phyloP scores from a whole-genome alignment of 2,797 vertebrate species.

The Poeciliopsis presidionis region DNA sequence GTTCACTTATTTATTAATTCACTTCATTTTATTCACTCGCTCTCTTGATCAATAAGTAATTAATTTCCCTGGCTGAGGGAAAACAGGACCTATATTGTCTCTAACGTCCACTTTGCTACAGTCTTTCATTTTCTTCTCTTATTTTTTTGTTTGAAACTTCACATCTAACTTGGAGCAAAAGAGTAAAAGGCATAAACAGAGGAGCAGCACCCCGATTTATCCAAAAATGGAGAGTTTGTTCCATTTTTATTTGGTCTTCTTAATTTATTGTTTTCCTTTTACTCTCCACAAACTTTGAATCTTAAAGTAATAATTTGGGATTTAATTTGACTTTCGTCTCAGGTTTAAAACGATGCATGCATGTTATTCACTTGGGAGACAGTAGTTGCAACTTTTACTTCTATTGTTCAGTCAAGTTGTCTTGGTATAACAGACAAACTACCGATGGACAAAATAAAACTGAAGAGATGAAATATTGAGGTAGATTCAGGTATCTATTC shows the following conservation, averaged over 20 bases:
- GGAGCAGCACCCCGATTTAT: constrained; percentile 24
- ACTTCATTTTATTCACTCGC: constrained; percentile 75
- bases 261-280: not conserved
- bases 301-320: not conserved
- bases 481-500: not conserved
- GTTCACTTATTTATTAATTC: constrained; percentile 77
- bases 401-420: not conserved
- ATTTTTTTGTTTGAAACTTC: constrained; percentile 46
- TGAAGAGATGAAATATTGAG: not conserved
- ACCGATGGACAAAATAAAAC: not conserved
- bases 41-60: constrained; percentile 83
- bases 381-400: not conserved
- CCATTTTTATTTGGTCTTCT: not conserved
- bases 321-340: not conserved
- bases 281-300: not conserved
- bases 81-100: constrained; percentile 65
- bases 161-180: constrained; percentile 40
- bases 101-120: constrained; percentile 49
- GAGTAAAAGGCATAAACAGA: constrained; percentile 38
- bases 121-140: constrained; percentile 38
- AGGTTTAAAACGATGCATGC: not conserved
- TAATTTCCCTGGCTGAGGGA: constrained; percentile 77
- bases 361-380: not conserved
- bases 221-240: constrained; percentile 18
- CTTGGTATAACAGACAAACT: not conserved